Base-by-base conservation (phyloP, 2,797 vertebrate genomes). In the Miichthys miiuy region DNA sequence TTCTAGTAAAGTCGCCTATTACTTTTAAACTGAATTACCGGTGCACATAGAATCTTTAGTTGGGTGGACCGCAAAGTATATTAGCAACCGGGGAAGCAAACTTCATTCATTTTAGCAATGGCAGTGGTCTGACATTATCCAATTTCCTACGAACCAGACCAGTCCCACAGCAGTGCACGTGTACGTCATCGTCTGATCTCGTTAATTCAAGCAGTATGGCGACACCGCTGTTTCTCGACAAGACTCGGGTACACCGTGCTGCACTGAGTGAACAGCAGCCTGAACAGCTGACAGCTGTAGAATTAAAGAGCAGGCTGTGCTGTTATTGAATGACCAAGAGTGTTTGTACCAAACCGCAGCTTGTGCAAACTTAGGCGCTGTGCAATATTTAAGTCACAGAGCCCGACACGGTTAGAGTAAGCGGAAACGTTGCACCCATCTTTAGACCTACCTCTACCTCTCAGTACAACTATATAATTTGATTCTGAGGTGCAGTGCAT, bases 201-300 rank as follows among this genome's bases (percentile, higher is more conserved):
- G 30, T 38, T 77, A 72, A 77, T 66, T 77, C 34, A 70, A 67
- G 75, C 50, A 67, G 68, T 73, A 72, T 14, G 11, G 52, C n/a
- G 2, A 63, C 1, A 3, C 47, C 42, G 44, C 25, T 2, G 34
- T 60, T 72, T 65, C 74, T 68, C 4, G 4, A 63, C 41, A 30
- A 27, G 12, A 60, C 14, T 63, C 6, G n/a, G 72, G 48, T 62
- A 27, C 61, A 62, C 16, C 0, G n/a, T 23, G 27, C 44, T 55
- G 68, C 16, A 34, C 20, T 38, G 48, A 57, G 55, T 46, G 64
- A 71, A 63, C 42, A 84, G 21, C 66, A 56, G 70, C 48, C 52
- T n/a, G 21, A 72, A 52, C 56, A 79, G 72, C 64, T 65, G 48
- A 79, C 83, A 79, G 75, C 66, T 77, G 72, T 57, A 30, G 50